These are phyloP conservation scores for Podilymbus podiceps DNA, from an alignment of 2,113 vertebrate species.

Conservation along the genomic window DNA sequence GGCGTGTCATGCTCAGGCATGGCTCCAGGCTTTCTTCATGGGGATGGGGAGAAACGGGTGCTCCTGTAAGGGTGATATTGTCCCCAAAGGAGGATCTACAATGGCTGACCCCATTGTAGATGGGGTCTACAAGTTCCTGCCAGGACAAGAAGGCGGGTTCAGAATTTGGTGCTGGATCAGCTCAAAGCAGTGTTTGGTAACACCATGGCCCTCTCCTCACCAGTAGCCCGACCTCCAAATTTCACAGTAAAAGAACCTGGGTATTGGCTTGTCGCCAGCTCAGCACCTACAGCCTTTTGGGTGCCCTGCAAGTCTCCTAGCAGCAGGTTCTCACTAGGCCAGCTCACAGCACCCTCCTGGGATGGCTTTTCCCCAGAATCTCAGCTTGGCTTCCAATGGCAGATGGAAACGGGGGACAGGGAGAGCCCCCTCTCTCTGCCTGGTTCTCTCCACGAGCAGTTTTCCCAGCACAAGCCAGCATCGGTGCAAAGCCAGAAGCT, in stretches of 20 bases:
- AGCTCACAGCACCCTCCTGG: neutral
- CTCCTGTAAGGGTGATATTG: neutral
- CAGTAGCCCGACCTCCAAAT: neutral
- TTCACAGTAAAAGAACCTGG: neutral
- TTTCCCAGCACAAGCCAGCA: neutral
- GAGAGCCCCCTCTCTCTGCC: neutral
- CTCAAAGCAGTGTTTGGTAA: rapidly evolving
- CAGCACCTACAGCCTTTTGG: neutral
- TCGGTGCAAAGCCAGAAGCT: neutral
- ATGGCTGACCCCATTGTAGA: neutral
- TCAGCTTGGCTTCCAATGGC: neutral
- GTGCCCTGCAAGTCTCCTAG: neutral
- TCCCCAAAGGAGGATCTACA: neutral
- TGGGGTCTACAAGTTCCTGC: neutral
- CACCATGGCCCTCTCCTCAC: rapidly evolving
- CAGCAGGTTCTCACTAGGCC: neutral
- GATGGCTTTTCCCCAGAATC: neutral
- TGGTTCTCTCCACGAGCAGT: neutral
- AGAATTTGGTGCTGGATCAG: neutral
- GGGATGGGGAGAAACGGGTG: neutral
- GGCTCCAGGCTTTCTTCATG: rapidly evolving
- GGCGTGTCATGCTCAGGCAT: rapidly evolving
- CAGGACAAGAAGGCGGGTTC: neutral
- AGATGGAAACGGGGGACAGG: neutral
- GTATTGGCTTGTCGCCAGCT: neutral